Percentiles rank a stretch among this genome's conserved stretches.
phyloP scores from a whole-genome alignment of 2,113 vertebrate species.

The Galemys pyrenaicus region DNA sequence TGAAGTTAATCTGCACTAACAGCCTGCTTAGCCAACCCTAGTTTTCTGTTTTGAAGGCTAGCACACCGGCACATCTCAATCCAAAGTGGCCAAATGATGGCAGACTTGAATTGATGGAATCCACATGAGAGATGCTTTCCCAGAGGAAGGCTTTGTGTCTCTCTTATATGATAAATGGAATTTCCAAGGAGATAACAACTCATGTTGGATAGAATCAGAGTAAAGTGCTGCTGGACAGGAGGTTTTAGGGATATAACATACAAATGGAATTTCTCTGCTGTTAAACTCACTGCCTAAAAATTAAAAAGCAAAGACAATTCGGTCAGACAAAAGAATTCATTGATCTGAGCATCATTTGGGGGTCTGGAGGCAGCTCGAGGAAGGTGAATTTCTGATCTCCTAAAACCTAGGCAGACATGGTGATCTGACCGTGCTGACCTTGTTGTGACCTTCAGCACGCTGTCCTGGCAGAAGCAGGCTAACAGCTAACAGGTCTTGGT shows the following conservation, averaged over 20 bases:
- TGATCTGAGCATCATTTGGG: background rate
- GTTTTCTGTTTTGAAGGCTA: background rate
- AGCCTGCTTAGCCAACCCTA: background rate
- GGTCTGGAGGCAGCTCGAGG: background rate
- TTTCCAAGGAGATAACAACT: background rate
- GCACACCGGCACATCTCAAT: background rate
- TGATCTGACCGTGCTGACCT: background rate
- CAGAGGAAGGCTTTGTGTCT: background rate
- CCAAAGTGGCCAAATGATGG: background rate
- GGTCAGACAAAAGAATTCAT: background rate
- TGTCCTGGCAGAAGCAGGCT: background rate
- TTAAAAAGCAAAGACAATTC: background rate
- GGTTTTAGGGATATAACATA: background rate
- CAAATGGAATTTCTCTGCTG: background rate
- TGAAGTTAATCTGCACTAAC: background rate
- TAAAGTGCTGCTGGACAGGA: background rate
- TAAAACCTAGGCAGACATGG: background rate
- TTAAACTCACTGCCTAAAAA: slow-evolving; percentile 1
- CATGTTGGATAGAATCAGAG: background rate
- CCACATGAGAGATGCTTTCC: background rate
- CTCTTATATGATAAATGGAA: background rate
- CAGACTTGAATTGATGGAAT: background rate
- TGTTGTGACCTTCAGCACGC: background rate
- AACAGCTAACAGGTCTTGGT: background rate
- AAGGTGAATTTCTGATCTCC: background rate